Conservation (phyloP, 2,113 vertebrate species). For the Nerophis ophidion region DNA sequence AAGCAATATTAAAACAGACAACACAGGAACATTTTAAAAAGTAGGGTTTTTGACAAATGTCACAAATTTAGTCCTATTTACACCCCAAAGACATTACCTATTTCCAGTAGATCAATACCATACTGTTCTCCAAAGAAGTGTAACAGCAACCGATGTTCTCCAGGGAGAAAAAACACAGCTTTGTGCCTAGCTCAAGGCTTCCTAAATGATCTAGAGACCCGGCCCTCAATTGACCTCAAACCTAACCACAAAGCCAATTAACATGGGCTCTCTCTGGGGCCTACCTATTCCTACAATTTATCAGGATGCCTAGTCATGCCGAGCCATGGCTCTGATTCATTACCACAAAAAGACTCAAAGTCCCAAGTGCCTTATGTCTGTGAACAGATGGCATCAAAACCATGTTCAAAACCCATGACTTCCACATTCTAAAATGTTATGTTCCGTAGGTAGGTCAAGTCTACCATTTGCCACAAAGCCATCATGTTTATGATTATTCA, state of each 20-base stretch:
- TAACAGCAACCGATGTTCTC: conserved; percentile 21
- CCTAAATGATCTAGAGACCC: conserved; percentile 33
- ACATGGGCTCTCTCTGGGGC: conserved; percentile 23
- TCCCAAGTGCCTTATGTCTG: conserved; percentile 3
- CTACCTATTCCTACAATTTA: conserved; percentile 32
- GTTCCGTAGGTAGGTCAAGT: neutral
- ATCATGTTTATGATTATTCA: neutral
- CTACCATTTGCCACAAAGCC: neutral
- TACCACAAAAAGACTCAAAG: conserved; percentile 10
- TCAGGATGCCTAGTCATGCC: conserved; percentile 29
- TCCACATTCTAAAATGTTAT: neutral
- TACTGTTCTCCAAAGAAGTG: conserved; percentile 25
- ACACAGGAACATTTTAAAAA: neutral
- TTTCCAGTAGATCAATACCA: conserved; percentile 37
- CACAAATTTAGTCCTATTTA: neutral
- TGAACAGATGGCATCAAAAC: conserved; percentile 3
- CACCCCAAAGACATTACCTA: neutral
- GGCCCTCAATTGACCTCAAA: conserved; percentile 43
- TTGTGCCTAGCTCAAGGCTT: conserved; percentile 15
- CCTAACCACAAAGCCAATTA: conserved; percentile 59
- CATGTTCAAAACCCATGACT: neutral
- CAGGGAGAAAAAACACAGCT: conserved; percentile 21
- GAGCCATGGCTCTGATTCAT: conserved; percentile 9
- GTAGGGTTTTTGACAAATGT: neutral
- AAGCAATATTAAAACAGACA: neutral